Evolutionary conservation across 2,797 vertebrate genomes (phyloP).

Genomic region (Dermochelys coriacea): DNA sequence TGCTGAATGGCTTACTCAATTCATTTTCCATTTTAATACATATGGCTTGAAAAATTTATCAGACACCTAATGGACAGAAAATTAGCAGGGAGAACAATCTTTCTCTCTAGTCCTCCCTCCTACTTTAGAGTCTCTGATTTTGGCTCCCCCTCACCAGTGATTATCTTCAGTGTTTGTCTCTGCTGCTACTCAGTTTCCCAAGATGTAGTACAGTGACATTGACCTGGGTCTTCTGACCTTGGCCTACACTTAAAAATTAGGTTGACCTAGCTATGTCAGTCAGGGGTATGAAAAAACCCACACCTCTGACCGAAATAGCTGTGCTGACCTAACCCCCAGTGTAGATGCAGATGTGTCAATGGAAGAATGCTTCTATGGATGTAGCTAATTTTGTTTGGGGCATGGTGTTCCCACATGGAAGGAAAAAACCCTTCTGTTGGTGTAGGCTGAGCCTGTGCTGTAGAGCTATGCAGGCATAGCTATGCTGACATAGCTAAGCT

Average conservation of each 20-base stretch:
- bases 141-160: background rate
- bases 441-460: background rate
- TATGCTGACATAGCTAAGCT: background rate
- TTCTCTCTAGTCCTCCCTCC: background rate
- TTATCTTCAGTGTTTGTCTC: background rate
- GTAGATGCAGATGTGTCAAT: background rate
- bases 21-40: no score
- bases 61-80: background rate
- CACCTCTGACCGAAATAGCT: background rate
- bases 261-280: background rate
- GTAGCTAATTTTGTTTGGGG: background rate
- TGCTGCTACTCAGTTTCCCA: slow-evolving; percentile 4
- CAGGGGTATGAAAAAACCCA: background rate
- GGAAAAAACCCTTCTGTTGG: background rate
- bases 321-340: background rate
- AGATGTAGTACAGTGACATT: background rate
- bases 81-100: background rate
- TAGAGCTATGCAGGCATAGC: background rate
- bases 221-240: background rate
- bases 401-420: background rate
- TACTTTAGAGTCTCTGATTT: background rate
- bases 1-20: no score
- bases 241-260: background rate
- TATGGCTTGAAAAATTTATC: background rate
- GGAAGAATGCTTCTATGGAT: background rate